Conservation (phyloP, 2,888 invertebrate genomes). For the Drosophila mulleri region DNA sequence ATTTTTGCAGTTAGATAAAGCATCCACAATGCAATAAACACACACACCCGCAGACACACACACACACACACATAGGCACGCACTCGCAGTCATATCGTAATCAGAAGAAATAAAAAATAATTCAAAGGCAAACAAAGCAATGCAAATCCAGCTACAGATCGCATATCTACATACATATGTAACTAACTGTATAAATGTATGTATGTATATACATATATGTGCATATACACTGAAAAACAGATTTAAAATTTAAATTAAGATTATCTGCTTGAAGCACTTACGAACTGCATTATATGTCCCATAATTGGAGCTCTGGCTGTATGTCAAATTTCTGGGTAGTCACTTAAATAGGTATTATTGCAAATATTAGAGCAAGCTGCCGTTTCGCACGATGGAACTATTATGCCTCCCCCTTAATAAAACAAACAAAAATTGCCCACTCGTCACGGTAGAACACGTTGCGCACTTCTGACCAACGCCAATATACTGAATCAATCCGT, state of each 20-base stretch:
- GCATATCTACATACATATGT: constrained; percentile 11
- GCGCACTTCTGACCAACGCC: constrained; percentile 70
- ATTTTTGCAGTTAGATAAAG: constrained; percentile 69
- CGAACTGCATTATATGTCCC: constrained; percentile 61
- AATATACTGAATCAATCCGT: constrained; percentile 62
- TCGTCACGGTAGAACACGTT: constrained; percentile 55
- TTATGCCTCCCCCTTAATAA: constrained; percentile 15
- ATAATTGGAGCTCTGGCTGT: constrained; percentile 35
- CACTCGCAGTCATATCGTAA: constrained; percentile 5
- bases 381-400: constrained; percentile 66
- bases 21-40: constrained; percentile 50
- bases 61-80: neutral
- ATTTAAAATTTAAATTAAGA: constrained; percentile 17
- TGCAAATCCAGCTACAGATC: constrained; percentile 21
- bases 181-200: neutral
- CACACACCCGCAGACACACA: constrained; percentile 11
- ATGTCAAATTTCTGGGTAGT: constrained; percentile 27
- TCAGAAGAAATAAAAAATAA: constrained; percentile 22
- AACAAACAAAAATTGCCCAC: constrained; percentile 22
- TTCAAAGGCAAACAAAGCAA: constrained; percentile 41
- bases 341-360: constrained; percentile 27
- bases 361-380: constrained; percentile 53
- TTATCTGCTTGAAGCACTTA: constrained; percentile 62
- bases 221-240: neutral
- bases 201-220: neutral